A percentile compares a stretch with the other conserved stretches of the same genome.
phyloP scores from a whole-genome alignment of 2,113 vertebrate genomes.

The Cavia aperea region DNA sequence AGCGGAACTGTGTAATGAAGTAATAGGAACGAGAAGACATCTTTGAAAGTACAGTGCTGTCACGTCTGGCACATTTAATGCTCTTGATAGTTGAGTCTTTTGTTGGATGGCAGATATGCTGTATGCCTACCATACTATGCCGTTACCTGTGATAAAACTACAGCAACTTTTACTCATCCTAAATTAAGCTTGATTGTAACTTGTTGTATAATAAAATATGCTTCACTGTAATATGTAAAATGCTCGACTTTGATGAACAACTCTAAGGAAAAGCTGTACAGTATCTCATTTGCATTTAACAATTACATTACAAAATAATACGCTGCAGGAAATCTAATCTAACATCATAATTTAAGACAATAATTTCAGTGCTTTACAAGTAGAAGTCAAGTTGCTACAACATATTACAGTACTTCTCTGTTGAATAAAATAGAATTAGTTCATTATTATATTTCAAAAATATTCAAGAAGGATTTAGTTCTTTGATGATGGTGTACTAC shows the following conservation, averaged over 20 bases:
- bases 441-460: constrained; percentile 61
- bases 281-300: constrained; percentile 79
- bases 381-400: constrained; percentile 73
- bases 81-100: constrained; percentile 30
- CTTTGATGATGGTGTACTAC: constrained; percentile 18
- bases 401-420: constrained; percentile 56
- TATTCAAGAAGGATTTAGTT: constrained; percentile 50
- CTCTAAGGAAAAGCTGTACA: constrained; percentile 71
- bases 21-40: not conserved
- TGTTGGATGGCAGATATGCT: constrained; percentile 8
- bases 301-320: constrained; percentile 81
- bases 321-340: constrained; percentile 77
- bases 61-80: not conserved
- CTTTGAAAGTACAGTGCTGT: constrained; percentile 1
- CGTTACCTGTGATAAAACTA: constrained; percentile 28
- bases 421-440: constrained; percentile 67
- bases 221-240: constrained; percentile 76
- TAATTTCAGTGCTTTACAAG: constrained; percentile 73
- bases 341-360: constrained; percentile 77
- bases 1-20: constrained; percentile 32
- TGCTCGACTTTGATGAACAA: constrained; percentile 75
- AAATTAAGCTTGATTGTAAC: constrained; percentile 77
- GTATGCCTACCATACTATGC: not conserved
- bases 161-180: constrained; percentile 68
- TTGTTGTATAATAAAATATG: constrained; percentile 78